Percentiles rank a stretch among this genome's conserved stretches.
phyloP scores from a whole-genome alignment of 2,888 invertebrate genomes.

The Allolobophora icterica region DNA sequence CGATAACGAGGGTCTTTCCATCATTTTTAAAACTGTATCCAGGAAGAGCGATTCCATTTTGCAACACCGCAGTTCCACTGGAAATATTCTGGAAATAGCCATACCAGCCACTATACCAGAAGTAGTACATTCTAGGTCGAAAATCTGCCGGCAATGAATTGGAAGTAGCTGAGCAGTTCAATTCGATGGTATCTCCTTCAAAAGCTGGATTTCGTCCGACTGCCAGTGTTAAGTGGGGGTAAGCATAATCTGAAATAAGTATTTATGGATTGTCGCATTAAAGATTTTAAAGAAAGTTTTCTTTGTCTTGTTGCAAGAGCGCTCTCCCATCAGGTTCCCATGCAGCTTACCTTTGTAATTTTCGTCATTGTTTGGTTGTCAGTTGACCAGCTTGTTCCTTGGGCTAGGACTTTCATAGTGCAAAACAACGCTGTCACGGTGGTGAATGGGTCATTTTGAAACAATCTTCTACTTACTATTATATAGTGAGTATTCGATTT shows the following conservation, averaged over 20 bases:
- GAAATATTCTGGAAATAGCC: background rate
- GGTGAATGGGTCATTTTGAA: too few species aligned
- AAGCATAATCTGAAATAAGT: background rate
- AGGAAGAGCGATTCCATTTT: background rate
- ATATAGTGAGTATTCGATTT: too few species aligned
- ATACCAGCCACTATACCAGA: background rate
- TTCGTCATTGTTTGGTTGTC: too few species aligned
- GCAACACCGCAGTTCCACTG: background rate
- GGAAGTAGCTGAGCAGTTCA: background rate
- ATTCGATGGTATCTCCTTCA: background rate
- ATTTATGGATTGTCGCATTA: background rate
- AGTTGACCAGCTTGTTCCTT: too few species aligned
- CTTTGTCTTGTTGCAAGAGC: too few species aligned
- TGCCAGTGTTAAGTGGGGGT: background rate
- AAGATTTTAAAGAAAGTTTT: background rate
- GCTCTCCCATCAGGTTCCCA: too few species aligned
- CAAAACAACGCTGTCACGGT: too few species aligned
- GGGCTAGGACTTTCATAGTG: too few species aligned
- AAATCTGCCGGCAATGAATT: background rate
- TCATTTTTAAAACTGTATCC: background rate
- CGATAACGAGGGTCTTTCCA: background rate
- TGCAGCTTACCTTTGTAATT: too few species aligned
- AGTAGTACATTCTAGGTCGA: background rate
- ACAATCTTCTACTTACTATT: too few species aligned
- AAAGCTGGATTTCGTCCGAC: background rate